phyloP scores from a whole-genome alignment of 2,113 vertebrate species.

The Eudyptes chrysolophus region DNA sequence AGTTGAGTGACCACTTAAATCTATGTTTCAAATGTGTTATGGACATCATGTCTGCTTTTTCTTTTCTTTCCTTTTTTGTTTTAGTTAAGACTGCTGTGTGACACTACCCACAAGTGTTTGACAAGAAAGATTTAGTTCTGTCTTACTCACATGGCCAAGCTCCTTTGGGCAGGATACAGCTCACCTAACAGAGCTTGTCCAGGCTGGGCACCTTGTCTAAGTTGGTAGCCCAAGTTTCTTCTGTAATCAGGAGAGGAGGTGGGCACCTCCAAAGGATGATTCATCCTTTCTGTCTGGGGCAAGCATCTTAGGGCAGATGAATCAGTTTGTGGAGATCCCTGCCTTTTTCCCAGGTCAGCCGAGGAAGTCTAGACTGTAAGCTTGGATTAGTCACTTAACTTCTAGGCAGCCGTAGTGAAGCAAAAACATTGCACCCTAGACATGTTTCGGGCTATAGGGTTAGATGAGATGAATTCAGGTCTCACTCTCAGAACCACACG shows the following conservation, averaged over 20 bases:
- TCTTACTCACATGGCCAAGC: neutral
- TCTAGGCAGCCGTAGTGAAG: neutral
- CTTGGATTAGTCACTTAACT: constrained; percentile 27
- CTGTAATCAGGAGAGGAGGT: neutral
- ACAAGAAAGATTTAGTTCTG: neutral
- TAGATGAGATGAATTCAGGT: neutral
- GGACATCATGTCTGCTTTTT: neutral
- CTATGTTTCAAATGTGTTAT: neutral
- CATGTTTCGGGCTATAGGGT: neutral
- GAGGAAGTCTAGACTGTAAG: constrained; percentile 52
- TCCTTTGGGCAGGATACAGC: neutral
- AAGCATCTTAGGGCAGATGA: constrained; percentile 24
- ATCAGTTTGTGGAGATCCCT: constrained; percentile 29
- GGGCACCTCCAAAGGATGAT: neutral
- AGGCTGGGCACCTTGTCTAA: neutral
- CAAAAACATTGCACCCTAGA: neutral
- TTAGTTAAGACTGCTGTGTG: neutral
- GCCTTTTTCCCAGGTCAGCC: constrained; percentile 27
- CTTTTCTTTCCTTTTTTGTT: neutral
- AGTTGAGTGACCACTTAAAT: neutral
- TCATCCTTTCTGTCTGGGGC: constrained; percentile 16
- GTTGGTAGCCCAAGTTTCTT: neutral
- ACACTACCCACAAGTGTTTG: neutral
- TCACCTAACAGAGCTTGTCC: neutral
- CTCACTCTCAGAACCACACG: neutral